phyloP scores from a whole-genome alignment of 2,113 vertebrate species.

The Otocyon megalotis region DNA sequence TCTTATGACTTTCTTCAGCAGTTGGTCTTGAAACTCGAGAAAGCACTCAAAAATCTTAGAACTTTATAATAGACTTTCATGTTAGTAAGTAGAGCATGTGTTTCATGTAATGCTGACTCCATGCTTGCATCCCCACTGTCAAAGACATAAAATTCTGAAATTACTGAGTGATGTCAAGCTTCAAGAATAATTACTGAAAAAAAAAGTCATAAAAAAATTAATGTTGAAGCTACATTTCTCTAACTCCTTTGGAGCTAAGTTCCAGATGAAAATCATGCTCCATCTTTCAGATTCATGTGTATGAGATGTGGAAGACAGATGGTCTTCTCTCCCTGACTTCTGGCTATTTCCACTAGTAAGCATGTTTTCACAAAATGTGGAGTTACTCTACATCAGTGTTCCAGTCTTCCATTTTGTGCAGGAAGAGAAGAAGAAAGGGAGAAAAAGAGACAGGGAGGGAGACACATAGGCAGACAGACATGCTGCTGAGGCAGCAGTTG shows the following conservation, averaged over 20 bases:
- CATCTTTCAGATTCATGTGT: neutral
- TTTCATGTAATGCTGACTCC: neutral
- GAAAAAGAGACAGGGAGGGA: neutral
- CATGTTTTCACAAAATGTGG: neutral
- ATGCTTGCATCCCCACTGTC: too few species aligned
- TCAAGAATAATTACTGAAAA: conserved; percentile 34
- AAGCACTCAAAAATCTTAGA: neutral
- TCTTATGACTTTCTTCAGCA: neutral
- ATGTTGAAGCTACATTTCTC: neutral
- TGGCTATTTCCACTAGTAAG: neutral
- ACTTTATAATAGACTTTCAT: neutral
- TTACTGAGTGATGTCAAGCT: neutral
- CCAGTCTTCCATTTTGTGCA: neutral
- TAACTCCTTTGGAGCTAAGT: neutral
- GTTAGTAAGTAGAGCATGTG: neutral
- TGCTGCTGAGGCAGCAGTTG: neutral
- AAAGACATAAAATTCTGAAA: neutral
- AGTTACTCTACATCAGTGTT: neutral
- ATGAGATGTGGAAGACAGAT: neutral
- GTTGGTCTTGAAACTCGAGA: neutral
- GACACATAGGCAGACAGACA: neutral
- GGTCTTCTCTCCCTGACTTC: neutral
- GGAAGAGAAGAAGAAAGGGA: neutral
- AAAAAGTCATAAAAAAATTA: conserved; percentile 8
- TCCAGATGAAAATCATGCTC: neutral